A percentile compares a stretch with the other conserved stretches of the same genome.
Evolutionary conservation across 2,113 vertebrate genomes (phyloP).

Genomic region (Marmota flaviventris): DNA sequence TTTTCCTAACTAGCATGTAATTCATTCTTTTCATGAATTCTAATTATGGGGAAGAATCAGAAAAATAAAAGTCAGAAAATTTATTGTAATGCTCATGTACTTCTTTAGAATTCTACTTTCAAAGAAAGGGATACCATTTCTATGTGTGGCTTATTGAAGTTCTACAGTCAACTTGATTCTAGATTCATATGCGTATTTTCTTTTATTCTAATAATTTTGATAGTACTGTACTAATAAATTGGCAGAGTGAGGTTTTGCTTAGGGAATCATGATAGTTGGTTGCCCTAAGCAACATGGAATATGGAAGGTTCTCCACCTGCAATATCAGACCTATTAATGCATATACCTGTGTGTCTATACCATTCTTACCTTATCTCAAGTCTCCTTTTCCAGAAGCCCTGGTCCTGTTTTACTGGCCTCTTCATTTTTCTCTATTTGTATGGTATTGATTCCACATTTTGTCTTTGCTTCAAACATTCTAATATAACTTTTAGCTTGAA

Average conservation of each 20-base stretch:
- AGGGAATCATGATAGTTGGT: too few relatives aligned
- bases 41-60: neutral
- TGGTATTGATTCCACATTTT: neutral
- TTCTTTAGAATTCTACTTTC: neutral
- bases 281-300: too few relatives aligned
- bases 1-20: neutral
- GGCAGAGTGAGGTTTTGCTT: neutral
- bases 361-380: neutral
- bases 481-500: neutral
- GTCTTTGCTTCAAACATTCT: neutral
- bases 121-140: neutral
- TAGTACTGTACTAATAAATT: neutral
- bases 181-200: neutral
- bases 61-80: neutral
- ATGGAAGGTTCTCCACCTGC: too few relatives aligned
- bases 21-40: neutral
- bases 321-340: too few relatives aligned
- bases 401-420: neutral
- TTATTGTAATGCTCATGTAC: neutral
- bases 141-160: neutral
- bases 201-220: neutral
- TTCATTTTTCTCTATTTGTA: neutral
- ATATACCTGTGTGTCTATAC: accelerated
- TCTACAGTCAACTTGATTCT: neutral
- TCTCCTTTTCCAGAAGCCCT: neutral